Conservation (phyloP, 2,888 invertebrate species). For the Apocheima hispidaria region DNA sequence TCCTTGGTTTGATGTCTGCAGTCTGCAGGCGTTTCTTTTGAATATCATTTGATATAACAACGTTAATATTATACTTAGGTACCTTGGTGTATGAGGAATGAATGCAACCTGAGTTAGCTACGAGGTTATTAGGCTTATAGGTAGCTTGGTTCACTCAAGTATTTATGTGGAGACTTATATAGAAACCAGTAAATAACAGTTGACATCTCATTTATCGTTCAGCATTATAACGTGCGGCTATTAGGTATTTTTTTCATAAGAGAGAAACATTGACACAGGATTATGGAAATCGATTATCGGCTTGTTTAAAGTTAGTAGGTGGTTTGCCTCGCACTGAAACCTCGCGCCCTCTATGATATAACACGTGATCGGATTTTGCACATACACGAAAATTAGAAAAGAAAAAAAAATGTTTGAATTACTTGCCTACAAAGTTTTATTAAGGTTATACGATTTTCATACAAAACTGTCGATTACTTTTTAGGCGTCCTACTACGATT, state of each 20-base stretch:
- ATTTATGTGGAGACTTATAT: background rate
- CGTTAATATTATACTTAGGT: background rate
- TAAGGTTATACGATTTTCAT: too few relatives aligned
- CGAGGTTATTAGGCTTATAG: background rate
- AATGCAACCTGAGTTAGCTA: background rate
- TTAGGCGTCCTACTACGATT: too few relatives aligned
- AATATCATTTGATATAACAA: background rate
- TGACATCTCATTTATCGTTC: slow-evolving; percentile 1
- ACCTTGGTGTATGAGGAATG: background rate
- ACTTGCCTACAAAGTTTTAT: too few relatives aligned
- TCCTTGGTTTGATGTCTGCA: background rate
- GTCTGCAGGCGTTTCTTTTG: slow-evolving; percentile 4
- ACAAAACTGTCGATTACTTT: too few relatives aligned
- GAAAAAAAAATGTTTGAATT: too few relatives aligned
- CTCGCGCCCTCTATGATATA: too few relatives aligned
- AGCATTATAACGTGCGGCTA: background rate
- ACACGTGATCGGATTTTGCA: too few relatives aligned
- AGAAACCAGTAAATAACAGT: background rate
- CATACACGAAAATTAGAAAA: too few relatives aligned
- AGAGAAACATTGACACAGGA: background rate
- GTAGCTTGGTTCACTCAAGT: background rate
- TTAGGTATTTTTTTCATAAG: background rate
- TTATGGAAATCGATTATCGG: background rate
- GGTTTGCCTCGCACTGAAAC: too few relatives aligned
- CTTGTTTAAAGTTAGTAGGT: background rate